Conservation (phyloP, 2,113 vertebrate genomes). For the Tupaia tana region DNA sequence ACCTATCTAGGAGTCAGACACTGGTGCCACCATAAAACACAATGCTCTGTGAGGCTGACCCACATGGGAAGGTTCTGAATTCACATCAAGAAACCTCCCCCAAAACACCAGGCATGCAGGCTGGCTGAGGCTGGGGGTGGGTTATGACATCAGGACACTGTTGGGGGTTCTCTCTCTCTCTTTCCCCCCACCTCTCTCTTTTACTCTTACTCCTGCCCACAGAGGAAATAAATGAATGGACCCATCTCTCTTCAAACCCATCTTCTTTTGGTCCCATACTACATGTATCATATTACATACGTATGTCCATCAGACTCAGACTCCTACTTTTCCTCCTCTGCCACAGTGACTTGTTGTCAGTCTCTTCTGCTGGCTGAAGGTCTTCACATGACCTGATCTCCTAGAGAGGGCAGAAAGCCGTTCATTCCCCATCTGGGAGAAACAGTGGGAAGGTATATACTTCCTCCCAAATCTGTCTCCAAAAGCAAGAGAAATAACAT, state of each 20-base stretch:
- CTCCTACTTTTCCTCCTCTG: not conserved
- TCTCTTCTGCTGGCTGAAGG: not conserved
- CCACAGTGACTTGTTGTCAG: not conserved
- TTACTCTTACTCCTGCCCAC: too few species aligned
- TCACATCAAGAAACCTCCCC: too few species aligned
- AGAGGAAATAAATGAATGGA: too few species aligned
- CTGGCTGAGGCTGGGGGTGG: too few species aligned
- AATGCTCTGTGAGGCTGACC: too few species aligned
- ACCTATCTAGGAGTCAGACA: too few species aligned
- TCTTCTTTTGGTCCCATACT: not conserved
- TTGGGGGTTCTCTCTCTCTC: not conserved
- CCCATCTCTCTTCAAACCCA: not conserved
- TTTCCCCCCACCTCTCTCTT: not conserved
- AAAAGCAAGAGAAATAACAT: not conserved
- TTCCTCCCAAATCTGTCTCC: not conserved
- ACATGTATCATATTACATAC: not conserved
- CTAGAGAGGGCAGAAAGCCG: not conserved
- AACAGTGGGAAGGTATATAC: not conserved
- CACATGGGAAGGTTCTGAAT: too few species aligned
- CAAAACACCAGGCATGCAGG: too few species aligned
- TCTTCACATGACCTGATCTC: not conserved
- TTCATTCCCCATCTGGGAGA: not conserved
- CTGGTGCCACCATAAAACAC: too few species aligned
- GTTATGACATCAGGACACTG: too few species aligned
- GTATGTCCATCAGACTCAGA: not conserved